Evolutionary conservation across 2,888 invertebrate genomes (phyloP).

Genomic region (Conchocele bisecta): DNA sequence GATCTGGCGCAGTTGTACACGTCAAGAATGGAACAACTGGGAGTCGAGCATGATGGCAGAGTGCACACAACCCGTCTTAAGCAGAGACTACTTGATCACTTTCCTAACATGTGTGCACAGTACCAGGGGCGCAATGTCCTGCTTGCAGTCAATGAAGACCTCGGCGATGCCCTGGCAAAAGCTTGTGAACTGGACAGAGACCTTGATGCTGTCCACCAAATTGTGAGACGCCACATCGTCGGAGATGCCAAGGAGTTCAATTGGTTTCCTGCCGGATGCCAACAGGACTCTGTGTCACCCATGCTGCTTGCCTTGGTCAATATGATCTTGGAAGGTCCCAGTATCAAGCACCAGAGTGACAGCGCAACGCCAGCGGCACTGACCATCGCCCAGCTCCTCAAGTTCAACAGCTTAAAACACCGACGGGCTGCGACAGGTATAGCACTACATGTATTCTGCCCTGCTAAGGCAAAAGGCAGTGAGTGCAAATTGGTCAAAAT

Average conservation of each 20-base stretch:
- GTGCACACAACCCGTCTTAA: slow-evolving; percentile 2
- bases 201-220: not conserved
- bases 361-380: not conserved
- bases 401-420: not conserved
- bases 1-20: not conserved
- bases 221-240: not conserved
- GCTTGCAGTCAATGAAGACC: not conserved
- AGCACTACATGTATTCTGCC: too few relatives aligned
- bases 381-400: not conserved
- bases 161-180: not conserved
- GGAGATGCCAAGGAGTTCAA: not conserved
- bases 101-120: not conserved
- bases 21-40: not conserved
- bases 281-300: not conserved
- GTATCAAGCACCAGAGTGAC: not conserved
- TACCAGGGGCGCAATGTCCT: not conserved
- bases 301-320: not conserved
- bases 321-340: not conserved
- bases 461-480: too few relatives aligned
- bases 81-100: not conserved
- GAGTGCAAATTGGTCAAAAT: too few relatives aligned
- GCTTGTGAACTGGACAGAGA: slow-evolving; percentile 1
- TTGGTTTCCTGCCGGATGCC: not conserved
- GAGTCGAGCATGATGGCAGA: not conserved
- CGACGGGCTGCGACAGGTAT: too few relatives aligned